Evolutionary conservation across 2,888 invertebrate genomes (phyloP), one percentile per base, ranked within the genome.

Genomic region (Erynnis tages): DNA sequence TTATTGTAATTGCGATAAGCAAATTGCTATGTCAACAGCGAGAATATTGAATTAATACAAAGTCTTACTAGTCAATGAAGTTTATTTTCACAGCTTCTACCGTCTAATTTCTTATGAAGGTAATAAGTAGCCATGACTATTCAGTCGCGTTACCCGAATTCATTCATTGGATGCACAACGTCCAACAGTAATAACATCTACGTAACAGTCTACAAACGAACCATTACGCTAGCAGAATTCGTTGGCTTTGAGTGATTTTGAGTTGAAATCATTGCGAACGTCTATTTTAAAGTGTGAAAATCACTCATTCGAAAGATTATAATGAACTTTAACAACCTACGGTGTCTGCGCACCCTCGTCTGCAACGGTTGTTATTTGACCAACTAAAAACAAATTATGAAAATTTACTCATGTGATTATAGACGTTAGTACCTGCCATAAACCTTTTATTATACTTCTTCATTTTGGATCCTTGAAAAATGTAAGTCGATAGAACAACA

Each of bases 301-400:
- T 37, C 57, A 37, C 30, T 48, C 54, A n/a, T 27, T 30, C 45
- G 53, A 32, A 40, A 52, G 37, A 48, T 30, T 57, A 55, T 48
- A 54, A 55, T 45, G 47, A 54, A 35, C 41, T 23, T 40, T 48
- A 10, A 11, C 2, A 7, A n/a, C 13, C 14, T 4, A 5, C 3
- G 2, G 8, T 7, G 16, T 16, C 7, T 17, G 41, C 10, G 17
- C 41, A 14, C 11, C 21, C 37, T 11, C 1, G 8, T 4, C 14
- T n/a, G 40, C n/a, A n/a, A n/a, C n/a, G n/a, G n/a, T n/a, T n/a
- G n/a, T n/a, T n/a, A n/a, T n/a, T n/a, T n/a, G n/a, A n/a, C n/a
- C n/a, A n/a, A n/a, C n/a, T n/a, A n/a, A n/a, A n/a, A n/a, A n/a
- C n/a, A n/a, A n/a, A n/a, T n/a, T n/a, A n/a, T n/a, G n/a, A n/a